Conservation (phyloP, 2,113 vertebrate genomes). For the Xenopus borealis region DNA sequence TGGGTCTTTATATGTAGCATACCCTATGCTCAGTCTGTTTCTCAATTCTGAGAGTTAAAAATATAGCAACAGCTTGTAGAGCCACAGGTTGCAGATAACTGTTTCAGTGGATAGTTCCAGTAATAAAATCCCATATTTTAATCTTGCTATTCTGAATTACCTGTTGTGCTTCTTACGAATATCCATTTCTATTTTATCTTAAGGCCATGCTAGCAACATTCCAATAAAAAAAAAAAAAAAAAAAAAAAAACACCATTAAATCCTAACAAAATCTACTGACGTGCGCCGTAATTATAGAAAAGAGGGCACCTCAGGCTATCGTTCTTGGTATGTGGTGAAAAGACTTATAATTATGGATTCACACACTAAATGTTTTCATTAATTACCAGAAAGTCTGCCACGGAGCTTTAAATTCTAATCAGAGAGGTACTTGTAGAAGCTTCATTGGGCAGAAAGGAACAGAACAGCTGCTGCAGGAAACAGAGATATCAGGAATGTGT, state of each 20-base stretch:
- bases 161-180: background rate
- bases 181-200: background rate
- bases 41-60: too few species aligned
- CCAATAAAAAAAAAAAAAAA: slow-evolving; percentile 11
- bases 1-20: too few species aligned
- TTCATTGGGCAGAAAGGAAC: slow-evolving; percentile 31
- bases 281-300: background rate
- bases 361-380: slow-evolving; percentile 40
- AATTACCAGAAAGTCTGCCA: slow-evolving; percentile 38
- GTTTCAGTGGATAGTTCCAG: too few species aligned
- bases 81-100: too few species aligned
- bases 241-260: slow-evolving; percentile 16
- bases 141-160: background rate
- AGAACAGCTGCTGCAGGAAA: slow-evolving; percentile 9
- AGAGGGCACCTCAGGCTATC: slow-evolving; percentile 28
- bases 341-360: slow-evolving; percentile 32
- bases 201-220: slow-evolving; percentile 14
- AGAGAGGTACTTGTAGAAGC: slow-evolving; percentile 28
- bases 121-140: background rate
- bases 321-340: slow-evolving; percentile 28
- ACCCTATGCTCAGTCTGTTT: too few species aligned
- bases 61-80: too few species aligned
- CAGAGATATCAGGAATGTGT: too few species aligned
- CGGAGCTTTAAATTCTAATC: slow-evolving; percentile 40
- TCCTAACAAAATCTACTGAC: slow-evolving; percentile 1